Conservation (phyloP, 2,113 vertebrate species). For the Eclectus roratus region DNA sequence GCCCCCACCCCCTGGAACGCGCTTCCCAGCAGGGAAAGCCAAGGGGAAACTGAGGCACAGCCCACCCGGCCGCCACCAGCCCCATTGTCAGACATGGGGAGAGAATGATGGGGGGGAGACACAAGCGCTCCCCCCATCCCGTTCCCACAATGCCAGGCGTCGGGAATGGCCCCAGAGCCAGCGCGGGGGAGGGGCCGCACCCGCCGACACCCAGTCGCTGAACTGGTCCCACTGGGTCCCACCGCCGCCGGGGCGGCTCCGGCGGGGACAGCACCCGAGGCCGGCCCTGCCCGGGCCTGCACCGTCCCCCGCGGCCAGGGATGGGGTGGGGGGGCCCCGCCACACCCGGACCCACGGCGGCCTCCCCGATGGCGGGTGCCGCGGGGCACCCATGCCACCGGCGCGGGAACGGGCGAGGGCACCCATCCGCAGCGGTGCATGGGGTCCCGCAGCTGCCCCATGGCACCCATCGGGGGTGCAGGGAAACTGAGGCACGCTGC, state of each 20-base stretch:
- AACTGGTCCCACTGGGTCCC: conserved; percentile 62
- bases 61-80: fast-evolving
- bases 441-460: background rate
- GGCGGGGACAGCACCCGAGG: conserved; percentile 45
- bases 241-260: conserved; percentile 48
- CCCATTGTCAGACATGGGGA: background rate
- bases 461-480: fast-evolving
- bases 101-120: background rate
- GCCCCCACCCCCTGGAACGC: background rate
- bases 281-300: conserved; percentile 50
- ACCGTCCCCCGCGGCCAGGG: conserved; percentile 12
- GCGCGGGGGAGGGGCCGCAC: conserved; percentile 50
- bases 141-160: background rate
- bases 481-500: conserved; percentile 17
- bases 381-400: background rate
- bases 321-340: background rate
- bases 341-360: background rate
- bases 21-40: background rate
- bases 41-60: background rate
- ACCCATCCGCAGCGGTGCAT: background rate
- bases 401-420: background rate
- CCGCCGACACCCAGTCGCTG: conserved; percentile 50
- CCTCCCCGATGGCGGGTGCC: background rate
- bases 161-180: conserved; percentile 28
- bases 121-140: background rate